Evolutionary conservation across 1,140 invertebrate species (phyloP), one percentile per base, ranked within the genome.

Genomic region (Zophobas morio): DNA sequence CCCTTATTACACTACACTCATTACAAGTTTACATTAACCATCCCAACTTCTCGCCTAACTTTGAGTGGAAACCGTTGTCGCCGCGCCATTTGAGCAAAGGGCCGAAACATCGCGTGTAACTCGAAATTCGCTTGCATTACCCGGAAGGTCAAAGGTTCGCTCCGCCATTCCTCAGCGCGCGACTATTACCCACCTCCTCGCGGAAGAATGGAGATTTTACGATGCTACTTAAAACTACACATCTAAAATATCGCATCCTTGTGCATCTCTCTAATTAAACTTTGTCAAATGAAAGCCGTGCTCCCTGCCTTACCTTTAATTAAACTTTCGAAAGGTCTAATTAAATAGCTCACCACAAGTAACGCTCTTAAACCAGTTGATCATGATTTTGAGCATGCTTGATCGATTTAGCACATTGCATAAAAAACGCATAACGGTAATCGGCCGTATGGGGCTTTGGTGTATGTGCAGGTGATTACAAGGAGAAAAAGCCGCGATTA

Each of bases 401-500:
- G 60, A 66, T 66, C 60, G 60, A 66, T 66, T 66, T 66, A 66
- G 60, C 60, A 33, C 33, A 66, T 42, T 66, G 60, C 60, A 66
- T 66, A 66, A 66, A 60, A 66, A 66, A 66, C 60, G 8, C 6
- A 42, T 66, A 66, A 66, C 60, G 60, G 60, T 66, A 42, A 42
- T 36, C 60, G 60, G 60, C 60, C 42, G 39, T 66, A 66, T 66
- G 60, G 60, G n/a, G 60, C 60, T 66, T 33, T 66, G 60, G 60
- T 39, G 42, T 66, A 20, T 20, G 42, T 66, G 60, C 60, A 66
- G 60, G 37, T 66, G 60, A 66, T 66, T 66, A 66, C 60, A 66
- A 66, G 60, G 60, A 66, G 60, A 66, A 66, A 66, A 66, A 66
- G 60, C 60, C 60, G 60, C 60, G 60, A 33, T 66, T 66, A 66